Evolutionary conservation across 2,888 invertebrate species (phyloP), one percentile per base, ranked within the genome.

Genomic region (Exocentrus adspersus): DNA sequence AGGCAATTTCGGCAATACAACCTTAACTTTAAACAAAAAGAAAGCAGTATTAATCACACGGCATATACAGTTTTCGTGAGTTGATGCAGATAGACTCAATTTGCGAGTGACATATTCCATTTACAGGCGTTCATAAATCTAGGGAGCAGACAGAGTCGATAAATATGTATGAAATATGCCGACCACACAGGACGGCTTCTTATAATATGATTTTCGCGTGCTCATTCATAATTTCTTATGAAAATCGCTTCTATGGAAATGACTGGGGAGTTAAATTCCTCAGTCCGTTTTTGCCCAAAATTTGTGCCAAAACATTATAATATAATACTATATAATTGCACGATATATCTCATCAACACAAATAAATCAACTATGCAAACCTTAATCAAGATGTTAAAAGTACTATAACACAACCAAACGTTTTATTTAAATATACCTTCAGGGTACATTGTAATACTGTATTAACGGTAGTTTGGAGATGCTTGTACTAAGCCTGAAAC

Each of bases 81-180:
- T 67, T 67, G 65, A 75, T 75, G 75, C 69, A 77, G 74, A 76
- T 76, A 74, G 74, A 77, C 74, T 76, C 77, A 78, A 78, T 78
- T 78, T 78, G 76, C 74, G 71, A 64, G 70, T 77, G 78, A 78
- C 78, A 75, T 74, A 77, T 78, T 76, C 78, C 78, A 78, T 78
- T 78, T 77, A 73, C 75, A 71, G 71, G 65, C 65, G 68, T 72
- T 76, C 75, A 78, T 78, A 78, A 78, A 78, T 62, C 64, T 66
- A 65, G 61, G 57, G 66, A 67, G 67, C 71, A 71, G 72, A 72
- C 70, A 69, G 66, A 70, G 65, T 70, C 78, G 75, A 79, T 79
- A 79, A 80, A 80, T 79, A 80, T 79, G 75, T 77, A 79, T 80
- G 79, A 79, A 79, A 78, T 78, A 78, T 73, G 71, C 67, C 68